These are phyloP conservation scores for Dermolepida albohirtum DNA, from an alignment of 2,888 invertebrate species.

Conservation along the genomic window DNA sequence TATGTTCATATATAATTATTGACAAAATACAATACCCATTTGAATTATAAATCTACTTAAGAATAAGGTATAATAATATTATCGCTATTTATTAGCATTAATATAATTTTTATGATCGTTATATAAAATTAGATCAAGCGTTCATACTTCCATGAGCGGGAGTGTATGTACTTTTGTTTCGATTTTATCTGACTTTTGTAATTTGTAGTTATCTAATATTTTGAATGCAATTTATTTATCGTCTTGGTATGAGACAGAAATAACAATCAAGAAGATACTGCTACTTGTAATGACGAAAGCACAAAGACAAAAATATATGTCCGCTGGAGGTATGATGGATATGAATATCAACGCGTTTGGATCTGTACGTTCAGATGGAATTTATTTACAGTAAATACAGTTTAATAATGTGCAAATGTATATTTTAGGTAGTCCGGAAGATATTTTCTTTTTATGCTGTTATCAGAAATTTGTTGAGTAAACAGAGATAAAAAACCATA, in stretches of 20 bases:
- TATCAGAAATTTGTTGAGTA: conserved; percentile 20
- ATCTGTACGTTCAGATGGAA: conserved; percentile 17
- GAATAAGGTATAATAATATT: too few species aligned
- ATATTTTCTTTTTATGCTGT: conserved; percentile 33
- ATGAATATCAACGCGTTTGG: conserved; percentile 30
- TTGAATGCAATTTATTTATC: conserved; percentile 33
- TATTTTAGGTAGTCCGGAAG: conserved; percentile 37
- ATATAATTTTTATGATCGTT: too few species aligned
- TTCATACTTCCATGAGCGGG: too few species aligned
- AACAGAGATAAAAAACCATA: too few species aligned
- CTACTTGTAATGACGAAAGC: conserved; percentile 28
- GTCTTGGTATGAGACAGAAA: conserved; percentile 36
- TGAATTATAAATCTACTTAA: too few species aligned
- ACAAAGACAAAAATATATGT: conserved; percentile 28
- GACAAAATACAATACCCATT: too few species aligned
- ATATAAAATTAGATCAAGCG: too few species aligned
- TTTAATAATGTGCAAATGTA: not conserved
- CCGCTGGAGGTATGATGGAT: conserved; percentile 36
- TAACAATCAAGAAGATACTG: conserved; percentile 18
- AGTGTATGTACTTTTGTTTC: too few species aligned
- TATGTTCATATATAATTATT: too few species aligned
- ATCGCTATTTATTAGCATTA: too few species aligned
- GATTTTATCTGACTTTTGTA: too few species aligned
- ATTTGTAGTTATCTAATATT: conserved; percentile 17
- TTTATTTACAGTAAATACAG: too few species aligned